Percentiles rank a stretch among this genome's conserved stretches.
Evolutionary conservation across 1,140 invertebrate genomes (phyloP).

Genomic region (Nasonia vitripennis): DNA sequence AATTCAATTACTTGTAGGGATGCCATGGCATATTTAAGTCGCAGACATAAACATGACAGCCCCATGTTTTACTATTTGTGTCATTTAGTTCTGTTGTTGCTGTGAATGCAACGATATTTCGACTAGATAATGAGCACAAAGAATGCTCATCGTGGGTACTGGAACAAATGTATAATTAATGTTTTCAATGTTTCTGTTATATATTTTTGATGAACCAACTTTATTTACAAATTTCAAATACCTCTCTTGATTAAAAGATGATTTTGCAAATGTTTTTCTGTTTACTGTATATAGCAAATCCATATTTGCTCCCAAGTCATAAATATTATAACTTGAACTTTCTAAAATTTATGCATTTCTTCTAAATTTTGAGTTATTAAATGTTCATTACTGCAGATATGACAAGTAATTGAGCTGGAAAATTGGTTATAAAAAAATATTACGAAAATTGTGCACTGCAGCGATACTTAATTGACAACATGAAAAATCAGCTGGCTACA

Average conservation of each 20-base stretch:
- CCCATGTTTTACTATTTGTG: slow-evolving; percentile 80
- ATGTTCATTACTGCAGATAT: no score
- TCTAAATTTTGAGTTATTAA: no score
- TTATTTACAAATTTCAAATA: slow-evolving; percentile 55
- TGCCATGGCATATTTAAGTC: slow-evolving; percentile 92
- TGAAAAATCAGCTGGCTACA: no score
- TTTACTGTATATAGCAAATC: slow-evolving; percentile 77
- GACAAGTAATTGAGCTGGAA: no score
- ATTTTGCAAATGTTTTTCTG: slow-evolving; percentile 74
- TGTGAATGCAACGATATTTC: slow-evolving; percentile 89
- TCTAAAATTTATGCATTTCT: no score
- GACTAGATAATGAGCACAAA: slow-evolving; percentile 83
- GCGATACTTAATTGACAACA: no score
- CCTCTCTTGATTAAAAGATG: slow-evolving; percentile 75
- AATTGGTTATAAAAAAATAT: no score
- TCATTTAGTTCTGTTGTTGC: slow-evolving; percentile 83
- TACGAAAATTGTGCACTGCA: no score
- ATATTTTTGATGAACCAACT: no score
- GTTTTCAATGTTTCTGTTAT: neutral
- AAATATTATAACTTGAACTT: no score
- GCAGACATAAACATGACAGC: slow-evolving; percentile 89
- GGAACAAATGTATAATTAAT: slow-evolving; percentile 56
- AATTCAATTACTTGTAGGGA: slow-evolving; percentile 79
- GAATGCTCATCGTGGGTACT: slow-evolving; percentile 74
- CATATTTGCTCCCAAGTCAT: slow-evolving; percentile 64